A percentile compares a stretch with the other conserved stretches of the same genome.
Evolutionary conservation across 2,113 vertebrate genomes (phyloP).

Genomic region (Talpa occidentalis): DNA sequence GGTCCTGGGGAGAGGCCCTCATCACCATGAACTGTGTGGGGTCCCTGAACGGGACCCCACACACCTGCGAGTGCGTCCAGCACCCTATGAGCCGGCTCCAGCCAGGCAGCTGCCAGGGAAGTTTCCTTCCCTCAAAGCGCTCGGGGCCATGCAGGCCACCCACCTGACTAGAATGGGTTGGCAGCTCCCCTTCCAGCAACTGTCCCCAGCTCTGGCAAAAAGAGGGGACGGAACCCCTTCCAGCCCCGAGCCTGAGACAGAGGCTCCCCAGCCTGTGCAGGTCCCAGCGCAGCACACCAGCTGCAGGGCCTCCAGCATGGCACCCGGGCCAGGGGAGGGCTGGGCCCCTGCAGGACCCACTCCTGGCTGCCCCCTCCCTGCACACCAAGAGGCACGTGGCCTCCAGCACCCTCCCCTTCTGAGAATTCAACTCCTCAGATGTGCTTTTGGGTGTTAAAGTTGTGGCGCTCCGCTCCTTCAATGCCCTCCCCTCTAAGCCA

Average conservation of each 20-base stretch:
- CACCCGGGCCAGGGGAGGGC: rapidly evolving
- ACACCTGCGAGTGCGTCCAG: background rate
- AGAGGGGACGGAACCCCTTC: background rate
- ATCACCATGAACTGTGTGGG: rapidly evolving
- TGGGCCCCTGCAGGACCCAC: background rate
- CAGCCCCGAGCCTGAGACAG: background rate
- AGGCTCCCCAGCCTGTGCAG: background rate
- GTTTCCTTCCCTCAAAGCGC: rapidly evolving
- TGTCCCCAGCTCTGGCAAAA: background rate
- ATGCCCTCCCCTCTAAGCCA: background rate
- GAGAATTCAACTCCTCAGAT: background rate
- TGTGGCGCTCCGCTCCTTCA: rapidly evolving
- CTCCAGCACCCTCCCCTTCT: rapidly evolving
- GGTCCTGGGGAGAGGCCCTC: rapidly evolving
- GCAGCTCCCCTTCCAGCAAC: background rate
- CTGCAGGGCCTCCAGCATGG: rapidly evolving
- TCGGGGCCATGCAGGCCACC: rapidly evolving
- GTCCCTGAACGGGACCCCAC: too few relatives aligned
- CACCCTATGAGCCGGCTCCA: background rate
- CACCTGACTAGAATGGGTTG: background rate
- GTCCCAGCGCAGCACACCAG: rapidly evolving
- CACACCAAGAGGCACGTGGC: rapidly evolving
- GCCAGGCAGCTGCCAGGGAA: background rate
- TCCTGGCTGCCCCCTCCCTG: background rate
- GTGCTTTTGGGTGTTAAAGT: background rate